These are phyloP conservation scores for Megatriorchis doriae DNA, from an alignment of 2,113 vertebrate species.

Conservation along the genomic window DNA sequence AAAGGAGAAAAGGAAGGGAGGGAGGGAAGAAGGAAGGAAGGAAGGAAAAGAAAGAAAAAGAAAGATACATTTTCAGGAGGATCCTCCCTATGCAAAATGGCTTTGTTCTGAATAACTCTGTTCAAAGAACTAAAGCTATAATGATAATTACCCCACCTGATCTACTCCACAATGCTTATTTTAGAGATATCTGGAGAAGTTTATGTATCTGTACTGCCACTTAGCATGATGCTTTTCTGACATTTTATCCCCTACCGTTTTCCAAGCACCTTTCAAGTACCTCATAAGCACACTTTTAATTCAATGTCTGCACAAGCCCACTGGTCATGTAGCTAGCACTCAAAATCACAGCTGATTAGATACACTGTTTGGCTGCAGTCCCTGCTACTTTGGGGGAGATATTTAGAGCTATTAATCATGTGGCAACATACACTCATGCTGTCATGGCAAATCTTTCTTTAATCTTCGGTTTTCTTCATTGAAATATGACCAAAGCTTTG, in stretches of 20 bases:
- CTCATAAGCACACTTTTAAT: background rate
- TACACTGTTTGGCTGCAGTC: background rate
- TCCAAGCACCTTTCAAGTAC: background rate
- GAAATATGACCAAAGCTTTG: background rate
- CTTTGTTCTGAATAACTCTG: background rate
- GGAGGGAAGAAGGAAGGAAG: background rate
- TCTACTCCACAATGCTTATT: background rate
- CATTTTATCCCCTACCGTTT: background rate
- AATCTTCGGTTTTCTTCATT: background rate
- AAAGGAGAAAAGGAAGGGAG: too few relatives aligned
- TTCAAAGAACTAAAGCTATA: background rate
- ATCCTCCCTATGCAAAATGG: background rate
- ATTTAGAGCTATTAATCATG: background rate
- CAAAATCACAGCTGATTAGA: background rate
- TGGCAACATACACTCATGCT: background rate
- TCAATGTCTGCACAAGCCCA: background rate
- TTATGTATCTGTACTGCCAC: background rate
- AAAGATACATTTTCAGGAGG: background rate
- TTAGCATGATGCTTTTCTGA: constrained; percentile 25
- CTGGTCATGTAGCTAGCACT: background rate
- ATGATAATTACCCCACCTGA: background rate
- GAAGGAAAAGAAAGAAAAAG: too few relatives aligned
- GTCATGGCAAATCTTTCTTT: background rate
- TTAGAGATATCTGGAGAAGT: background rate
- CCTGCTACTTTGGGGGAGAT: background rate